phyloP scores from a whole-genome alignment of 2,113 vertebrate genomes.

The Aldabrachelys gigantea region DNA sequence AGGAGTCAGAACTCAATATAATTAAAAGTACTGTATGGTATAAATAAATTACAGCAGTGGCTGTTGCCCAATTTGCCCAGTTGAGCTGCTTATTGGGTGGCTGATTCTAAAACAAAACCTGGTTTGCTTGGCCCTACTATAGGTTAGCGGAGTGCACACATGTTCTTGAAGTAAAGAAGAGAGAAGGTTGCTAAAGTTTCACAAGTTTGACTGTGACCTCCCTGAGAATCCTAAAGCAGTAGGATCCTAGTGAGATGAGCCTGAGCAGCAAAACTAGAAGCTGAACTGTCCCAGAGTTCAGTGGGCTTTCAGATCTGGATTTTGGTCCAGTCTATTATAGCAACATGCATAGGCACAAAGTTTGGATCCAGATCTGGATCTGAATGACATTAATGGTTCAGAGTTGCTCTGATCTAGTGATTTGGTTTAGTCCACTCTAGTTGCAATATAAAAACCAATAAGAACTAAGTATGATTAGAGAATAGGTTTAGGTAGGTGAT shows the following conservation, averaged over 20 bases:
- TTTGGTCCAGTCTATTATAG: conserved; percentile 50
- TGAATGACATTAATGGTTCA: neutral
- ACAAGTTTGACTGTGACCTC: neutral
- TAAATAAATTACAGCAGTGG: conserved; percentile 18
- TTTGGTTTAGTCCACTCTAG: conserved; percentile 2
- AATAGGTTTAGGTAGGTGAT: neutral
- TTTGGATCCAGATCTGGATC: neutral
- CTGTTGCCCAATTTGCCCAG: conserved; percentile 68
- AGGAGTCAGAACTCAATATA: conserved; percentile 69
- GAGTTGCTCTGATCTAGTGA: neutral
- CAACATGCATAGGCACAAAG: neutral
- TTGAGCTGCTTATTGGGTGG: conserved; percentile 50
- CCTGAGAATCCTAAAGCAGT: conserved; percentile 8
- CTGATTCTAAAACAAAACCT: conserved; percentile 62
- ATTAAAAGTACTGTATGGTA: neutral
- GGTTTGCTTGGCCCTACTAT: conserved; percentile 15
- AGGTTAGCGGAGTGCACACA: neutral
- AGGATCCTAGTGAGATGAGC: neutral
- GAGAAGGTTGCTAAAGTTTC: neutral
- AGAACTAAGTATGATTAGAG: neutral
- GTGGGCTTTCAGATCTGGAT: conserved; percentile 1
- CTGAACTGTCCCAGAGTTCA: neutral
- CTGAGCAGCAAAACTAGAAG: neutral
- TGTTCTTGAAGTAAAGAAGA: conserved; percentile 52
- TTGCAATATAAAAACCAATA: neutral